Evolutionary conservation across 2,888 invertebrate species (phyloP).

Genomic region (Kuschelorhynchus macadamiae): DNA sequence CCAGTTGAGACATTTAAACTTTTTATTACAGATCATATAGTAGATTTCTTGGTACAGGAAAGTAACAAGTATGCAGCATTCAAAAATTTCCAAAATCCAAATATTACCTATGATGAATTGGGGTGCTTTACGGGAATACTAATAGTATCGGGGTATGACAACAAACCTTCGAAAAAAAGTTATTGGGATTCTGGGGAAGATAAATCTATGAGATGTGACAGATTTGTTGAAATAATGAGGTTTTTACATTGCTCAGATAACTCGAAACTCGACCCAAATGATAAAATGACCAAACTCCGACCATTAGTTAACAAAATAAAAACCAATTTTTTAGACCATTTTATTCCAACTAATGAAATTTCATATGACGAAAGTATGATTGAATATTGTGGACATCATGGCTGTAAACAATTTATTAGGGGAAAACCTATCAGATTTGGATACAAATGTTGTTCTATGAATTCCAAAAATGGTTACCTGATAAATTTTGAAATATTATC

Average conservation of each 20-base stretch:
- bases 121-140: slow-evolving; percentile 26
- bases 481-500: slow-evolving; percentile 51
- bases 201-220: slow-evolving; percentile 29
- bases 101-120: slow-evolving; percentile 1
- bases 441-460: no score
- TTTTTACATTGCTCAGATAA: slow-evolving; percentile 51
- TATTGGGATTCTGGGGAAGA: slow-evolving; percentile 30
- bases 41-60: neutral
- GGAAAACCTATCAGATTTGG: no score
- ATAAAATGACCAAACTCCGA: no score
- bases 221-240: slow-evolving; percentile 32
- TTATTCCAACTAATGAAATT: slow-evolving; percentile 50
- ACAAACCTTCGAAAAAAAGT: slow-evolving; percentile 24
- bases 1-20: neutral
- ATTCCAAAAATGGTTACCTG: slow-evolving; percentile 52
- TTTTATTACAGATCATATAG: neutral
- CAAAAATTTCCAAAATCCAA: slow-evolving; percentile 2
- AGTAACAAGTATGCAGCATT: slow-evolving; percentile 7
- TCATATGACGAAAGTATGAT: slow-evolving; percentile 57
- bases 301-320: slow-evolving; percentile 56
- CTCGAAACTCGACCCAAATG: no score
- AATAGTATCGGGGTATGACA: slow-evolving; percentile 26
- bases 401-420: slow-evolving; percentile 58
- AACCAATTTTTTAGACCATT: slow-evolving; percentile 52
- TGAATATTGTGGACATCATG: slow-evolving; percentile 52